Evolutionary conservation across 2,888 invertebrate species (phyloP), one percentile per base, ranked within the genome.

Genomic region (Kuschelorhynchus macadamiae): DNA sequence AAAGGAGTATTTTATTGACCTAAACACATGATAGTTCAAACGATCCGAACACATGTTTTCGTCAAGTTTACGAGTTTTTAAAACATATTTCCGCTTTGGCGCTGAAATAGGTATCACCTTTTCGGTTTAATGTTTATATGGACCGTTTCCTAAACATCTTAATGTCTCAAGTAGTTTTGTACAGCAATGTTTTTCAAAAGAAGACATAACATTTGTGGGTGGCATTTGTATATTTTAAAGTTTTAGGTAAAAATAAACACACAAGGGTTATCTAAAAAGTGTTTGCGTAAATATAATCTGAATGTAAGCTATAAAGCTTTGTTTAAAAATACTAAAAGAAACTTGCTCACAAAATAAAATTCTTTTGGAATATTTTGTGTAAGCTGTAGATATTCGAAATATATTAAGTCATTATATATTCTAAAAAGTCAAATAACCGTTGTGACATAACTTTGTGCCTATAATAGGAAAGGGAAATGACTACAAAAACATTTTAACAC

Each of bases 61-160:
- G 25, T 39, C 9, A 9, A 8, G 36, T 52, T 39, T 52, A 52
- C 52, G 52, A 36, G 18, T 52, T 36, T 52, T 25, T 25, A 25
- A 7, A 7, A 5, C 1, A 36, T 17, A 33, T 50, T 52, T 20
- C 21, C 14, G 21, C 39, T 33, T 52, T 36, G 39, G 12, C 21
- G 21, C 36, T 33, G n/a, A 33, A n/a, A 12, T 14, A 25, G 25
- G 4, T 5, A 21, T 20, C 52, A 36, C 21, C 11, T 39, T 52
- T 52, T 20, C 21, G 20, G 52, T 39, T 52, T 52, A 18, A 52
- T 52, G 50, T 52, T 52, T 36, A 36, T 52, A 12, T 21, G 12
- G 36, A 12, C 12, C 21, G 52, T 52, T 39, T 39, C 21, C 21
- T 39, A 52, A 39, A 52, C 52, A 52, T 52, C 39, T 39, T 52